Base-by-base conservation (phyloP, 2,888 invertebrate genomes). In the Alviniconcha strummeri region DNA sequence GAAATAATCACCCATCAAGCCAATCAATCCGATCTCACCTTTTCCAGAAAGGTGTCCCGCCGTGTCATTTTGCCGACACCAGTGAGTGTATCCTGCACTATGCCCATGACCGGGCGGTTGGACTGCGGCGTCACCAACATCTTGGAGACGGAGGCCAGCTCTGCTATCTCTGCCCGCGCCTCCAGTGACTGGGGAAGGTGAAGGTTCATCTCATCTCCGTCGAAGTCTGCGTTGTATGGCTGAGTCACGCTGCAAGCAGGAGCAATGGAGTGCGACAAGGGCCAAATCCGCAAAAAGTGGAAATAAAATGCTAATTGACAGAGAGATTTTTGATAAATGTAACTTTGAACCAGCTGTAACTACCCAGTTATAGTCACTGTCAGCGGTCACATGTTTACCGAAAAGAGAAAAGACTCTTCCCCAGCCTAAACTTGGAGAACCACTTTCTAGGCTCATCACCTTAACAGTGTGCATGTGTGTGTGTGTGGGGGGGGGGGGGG, bases 171-270 rank as follows among this genome's bases (percentile, higher is more conserved):
- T 55, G 98, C 99, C 86, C 98, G 95, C 0, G 99, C 99, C 94
- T 99, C 99, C 97, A 99, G 97, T 6, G 98, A 98, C 93, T 99
- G 99, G 0, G 99, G 99, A 9, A 99, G 98, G 93, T 99, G 99
- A 77, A 99, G 95, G 93, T 99, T 99, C 99, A 99, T 99, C 95
- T 99, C 99, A 93, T 99, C 99, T 4, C 99, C 99, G 92, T 99
- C 99, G 95, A 99, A 99, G 96, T 99, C 99, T 89, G 99, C 99
- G 93, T 99, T 99, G 94, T 99, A 99, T 0, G 98, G 99, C n/a
- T 99, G 98, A 0, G 99, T 99, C 92, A 99, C 98, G 94, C 97
- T 97, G 88, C 81, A 91, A 88, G 60, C 8, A 60, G 13, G 60
- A 60, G 36, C 3, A 3, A 36, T 36, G 36, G 36, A 36, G 3